These are phyloP conservation scores for Gandaritis pyraliata DNA, from an alignment of 2,888 invertebrate species.

Conservation along the genomic window DNA sequence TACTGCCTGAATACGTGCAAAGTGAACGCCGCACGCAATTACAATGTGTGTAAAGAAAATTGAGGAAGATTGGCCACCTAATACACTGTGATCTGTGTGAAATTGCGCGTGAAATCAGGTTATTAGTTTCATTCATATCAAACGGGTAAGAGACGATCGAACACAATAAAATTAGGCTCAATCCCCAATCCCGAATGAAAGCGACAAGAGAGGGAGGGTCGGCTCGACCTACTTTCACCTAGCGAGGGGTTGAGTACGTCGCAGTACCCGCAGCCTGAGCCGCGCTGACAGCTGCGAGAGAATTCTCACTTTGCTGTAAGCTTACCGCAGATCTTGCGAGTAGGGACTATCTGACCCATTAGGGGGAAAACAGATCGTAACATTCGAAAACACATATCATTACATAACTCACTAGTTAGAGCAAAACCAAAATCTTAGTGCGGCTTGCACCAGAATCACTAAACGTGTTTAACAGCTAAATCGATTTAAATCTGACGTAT, in stretches of 20 bases:
- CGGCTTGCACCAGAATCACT: too few relatives aligned
- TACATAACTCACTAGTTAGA: too few relatives aligned
- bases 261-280: constrained; percentile 46
- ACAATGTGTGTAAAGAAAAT: constrained; percentile 18
- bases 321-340: constrained; percentile 50
- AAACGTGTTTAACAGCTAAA: too few relatives aligned
- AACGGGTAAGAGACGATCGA: constrained; percentile 69
- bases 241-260: constrained; percentile 43
- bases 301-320: constrained; percentile 66
- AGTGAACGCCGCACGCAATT: constrained; percentile 13
- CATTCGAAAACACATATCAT: not conserved
- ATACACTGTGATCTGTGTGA: constrained; percentile 38
- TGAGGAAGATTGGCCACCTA: constrained; percentile 29
- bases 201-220: constrained; percentile 63
- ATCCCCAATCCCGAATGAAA: constrained; percentile 70
- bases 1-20: constrained; percentile 1
- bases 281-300: constrained; percentile 54
- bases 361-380: constrained; percentile 13
- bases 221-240: constrained; percentile 66
- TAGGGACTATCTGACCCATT: constrained; percentile 26
- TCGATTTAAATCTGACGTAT: too few relatives aligned
- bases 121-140: constrained; percentile 55
- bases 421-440: too few relatives aligned
- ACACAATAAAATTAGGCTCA: constrained; percentile 80
- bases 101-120: constrained; percentile 45